phyloP scores from a whole-genome alignment of 2,797 vertebrate species.

The Craterocephalus amniculus region DNA sequence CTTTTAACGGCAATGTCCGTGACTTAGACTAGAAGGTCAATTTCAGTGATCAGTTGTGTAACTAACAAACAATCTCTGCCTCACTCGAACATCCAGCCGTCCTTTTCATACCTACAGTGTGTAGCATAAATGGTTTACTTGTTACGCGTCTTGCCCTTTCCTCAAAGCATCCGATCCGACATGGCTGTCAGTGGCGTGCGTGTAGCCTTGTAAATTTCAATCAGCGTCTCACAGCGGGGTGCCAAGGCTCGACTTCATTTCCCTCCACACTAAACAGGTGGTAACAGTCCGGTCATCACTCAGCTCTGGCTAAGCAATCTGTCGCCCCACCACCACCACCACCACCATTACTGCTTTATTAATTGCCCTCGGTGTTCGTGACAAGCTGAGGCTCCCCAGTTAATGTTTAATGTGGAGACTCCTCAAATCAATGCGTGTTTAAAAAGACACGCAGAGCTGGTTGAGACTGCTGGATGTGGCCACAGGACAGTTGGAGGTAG shows the following conservation, averaged over 20 bases:
- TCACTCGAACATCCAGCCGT: slow-evolving; percentile 3
- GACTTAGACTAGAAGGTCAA: too few relatives aligned
- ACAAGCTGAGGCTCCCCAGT: slow-evolving; percentile 62
- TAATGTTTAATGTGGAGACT: slow-evolving; percentile 77
- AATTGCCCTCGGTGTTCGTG: slow-evolving; percentile 72
- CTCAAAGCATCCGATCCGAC: slow-evolving; percentile 52
- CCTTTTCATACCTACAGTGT: slow-evolving; percentile 3
- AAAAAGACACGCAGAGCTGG: slow-evolving; percentile 68
- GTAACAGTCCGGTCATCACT: slow-evolving; percentile 66
- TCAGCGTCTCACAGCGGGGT: slow-evolving; percentile 76
- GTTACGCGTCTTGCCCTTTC: slow-evolving; percentile 49
- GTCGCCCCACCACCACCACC: slow-evolving; percentile 17
- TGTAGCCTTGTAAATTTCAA: slow-evolving; percentile 76
- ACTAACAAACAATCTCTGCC: slow-evolving; percentile 22
- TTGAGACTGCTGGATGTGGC: slow-evolving; percentile 34
- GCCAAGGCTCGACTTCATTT: slow-evolving; percentile 69
- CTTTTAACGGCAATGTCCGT: not conserved
- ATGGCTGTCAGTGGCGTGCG: slow-evolving; percentile 68
- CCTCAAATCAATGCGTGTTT: slow-evolving; percentile 77
- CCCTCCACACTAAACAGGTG: slow-evolving; percentile 74
- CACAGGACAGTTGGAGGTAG: slow-evolving; percentile 33
- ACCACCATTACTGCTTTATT: slow-evolving; percentile 72
- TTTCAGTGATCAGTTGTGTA: not conserved
- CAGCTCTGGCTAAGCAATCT: slow-evolving; percentile 63
- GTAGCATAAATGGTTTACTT: slow-evolving; percentile 25